phyloP scores from a whole-genome alignment of 2,113 vertebrate genomes.

The Edolisoma coerulescens region DNA sequence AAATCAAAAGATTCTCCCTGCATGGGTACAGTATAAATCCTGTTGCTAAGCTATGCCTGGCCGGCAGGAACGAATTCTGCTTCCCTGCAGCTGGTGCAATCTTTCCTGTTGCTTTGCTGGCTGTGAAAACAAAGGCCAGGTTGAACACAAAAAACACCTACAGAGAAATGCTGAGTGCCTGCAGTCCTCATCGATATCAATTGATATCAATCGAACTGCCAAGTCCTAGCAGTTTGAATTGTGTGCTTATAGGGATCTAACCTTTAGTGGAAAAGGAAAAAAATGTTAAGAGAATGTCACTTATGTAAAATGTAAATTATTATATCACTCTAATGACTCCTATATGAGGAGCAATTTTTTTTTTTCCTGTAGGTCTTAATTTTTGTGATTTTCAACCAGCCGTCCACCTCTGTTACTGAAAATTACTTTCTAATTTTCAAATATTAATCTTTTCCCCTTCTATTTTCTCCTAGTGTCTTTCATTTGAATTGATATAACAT shows the following conservation, averaged over 20 bases:
- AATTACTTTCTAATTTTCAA: constrained; percentile 54
- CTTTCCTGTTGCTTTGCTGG: background rate
- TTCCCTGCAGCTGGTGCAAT: background rate
- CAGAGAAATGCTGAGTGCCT: background rate
- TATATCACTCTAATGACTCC: constrained; percentile 32
- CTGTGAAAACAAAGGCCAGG: constrained; percentile 29
- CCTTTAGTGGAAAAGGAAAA: background rate
- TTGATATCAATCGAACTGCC: background rate
- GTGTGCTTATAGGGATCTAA: background rate
- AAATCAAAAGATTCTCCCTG: background rate
- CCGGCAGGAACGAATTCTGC: background rate
- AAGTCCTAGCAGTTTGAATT: background rate
- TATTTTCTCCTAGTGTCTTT: constrained; percentile 34
- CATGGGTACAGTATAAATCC: background rate
- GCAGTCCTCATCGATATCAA: background rate
- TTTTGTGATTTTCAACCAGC: constrained; percentile 31
- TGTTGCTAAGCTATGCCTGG: constrained; percentile 6
- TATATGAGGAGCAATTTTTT: background rate
- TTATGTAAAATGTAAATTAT: constrained; percentile 43
- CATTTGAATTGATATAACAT: constrained; percentile 45
- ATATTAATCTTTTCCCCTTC: constrained; percentile 52
- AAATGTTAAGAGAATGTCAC: background rate
- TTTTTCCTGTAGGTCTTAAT: constrained; percentile 41
- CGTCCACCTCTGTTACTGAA: constrained; percentile 21
- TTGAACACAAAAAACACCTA: background rate